Evolutionary conservation across 2,797 vertebrate species (phyloP), one percentile per base, ranked within the genome.

Genomic region (Gambusia yucatana): DNA sequence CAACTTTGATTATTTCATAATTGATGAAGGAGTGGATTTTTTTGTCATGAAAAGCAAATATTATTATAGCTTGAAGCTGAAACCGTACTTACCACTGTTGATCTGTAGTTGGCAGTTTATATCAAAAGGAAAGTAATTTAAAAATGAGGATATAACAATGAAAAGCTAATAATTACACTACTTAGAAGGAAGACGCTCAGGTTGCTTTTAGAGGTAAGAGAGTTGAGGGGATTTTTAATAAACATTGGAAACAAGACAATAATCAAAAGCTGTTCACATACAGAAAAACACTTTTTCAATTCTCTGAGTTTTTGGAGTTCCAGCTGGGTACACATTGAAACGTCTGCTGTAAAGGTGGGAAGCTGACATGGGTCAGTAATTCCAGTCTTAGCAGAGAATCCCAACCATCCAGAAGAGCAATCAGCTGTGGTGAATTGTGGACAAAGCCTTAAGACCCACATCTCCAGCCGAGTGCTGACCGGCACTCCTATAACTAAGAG

Each of bases 321-420:
- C 85, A 76, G 77, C 82, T 47, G 81, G 52, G 70, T 79, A 77
- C 86, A 82, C 81, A 79, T 55, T 6, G 52, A 72, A 88, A 73
- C 77, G 75, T 72, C 73, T 71, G 81, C 83, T 87, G 81, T 82
- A 82, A 83, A 91, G 84, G 85, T 92, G 89, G 86, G 80, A 81
- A 85, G 87, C 84, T 73, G 90, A 87, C 86, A 88, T 91, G 87
- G 91, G 91, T 88, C 86, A 86, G 89, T 95, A 95, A 94, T 92
- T 93, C 86, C 83, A 69, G 91, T 92, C 91, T 95, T 92, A 93
- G 87, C 70, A 36, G 80, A 90, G 91, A 95, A 95, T 95, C 92
- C 90, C 90, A 93, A 92, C 90, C 88, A 94, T 95, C 92, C 92
- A 90, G 75, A 80, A 80, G 83, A 91, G 90, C 92, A 91, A 88